phyloP scores from a whole-genome alignment of 2,113 vertebrate species.

The Calonectris borealis region DNA sequence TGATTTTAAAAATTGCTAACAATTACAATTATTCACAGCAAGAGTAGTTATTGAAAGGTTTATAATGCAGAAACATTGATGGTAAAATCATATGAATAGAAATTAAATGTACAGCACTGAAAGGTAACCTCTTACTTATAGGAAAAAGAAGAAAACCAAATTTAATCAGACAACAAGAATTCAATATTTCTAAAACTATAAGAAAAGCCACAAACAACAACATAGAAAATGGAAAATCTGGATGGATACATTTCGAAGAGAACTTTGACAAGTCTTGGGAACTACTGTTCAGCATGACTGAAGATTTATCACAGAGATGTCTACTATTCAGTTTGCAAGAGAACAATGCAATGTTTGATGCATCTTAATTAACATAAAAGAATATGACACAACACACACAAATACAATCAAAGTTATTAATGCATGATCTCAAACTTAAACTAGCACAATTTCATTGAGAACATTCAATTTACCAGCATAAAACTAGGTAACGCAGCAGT shows the following conservation, averaged over 20 bases:
- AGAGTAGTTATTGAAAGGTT: background rate
- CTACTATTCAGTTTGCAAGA: constrained; percentile 42
- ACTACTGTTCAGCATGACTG: constrained; percentile 11
- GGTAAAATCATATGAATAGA: background rate
- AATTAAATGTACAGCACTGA: background rate
- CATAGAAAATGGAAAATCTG: background rate
- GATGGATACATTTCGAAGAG: background rate
- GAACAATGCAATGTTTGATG: constrained; percentile 32
- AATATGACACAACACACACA: background rate
- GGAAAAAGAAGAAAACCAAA: background rate
- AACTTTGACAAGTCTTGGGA: constrained; percentile 10
- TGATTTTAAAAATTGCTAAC: background rate
- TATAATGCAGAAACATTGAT: background rate
- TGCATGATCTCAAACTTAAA: background rate
- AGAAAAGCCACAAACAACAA: background rate
- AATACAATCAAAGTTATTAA: background rate
- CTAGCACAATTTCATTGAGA: background rate
- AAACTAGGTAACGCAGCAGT: background rate
- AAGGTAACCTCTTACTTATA: background rate
- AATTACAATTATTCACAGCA: background rate
- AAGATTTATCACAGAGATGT: constrained; percentile 25
- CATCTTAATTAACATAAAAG: constrained; percentile 38
- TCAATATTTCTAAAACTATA: background rate
- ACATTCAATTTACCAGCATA: background rate
- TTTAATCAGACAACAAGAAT: background rate